A percentile compares a stretch with the other conserved stretches of the same genome.
These are phyloP conservation scores for Dipodomys merriami DNA, from an alignment of 2,113 vertebrate genomes.

Conservation along the genomic window DNA sequence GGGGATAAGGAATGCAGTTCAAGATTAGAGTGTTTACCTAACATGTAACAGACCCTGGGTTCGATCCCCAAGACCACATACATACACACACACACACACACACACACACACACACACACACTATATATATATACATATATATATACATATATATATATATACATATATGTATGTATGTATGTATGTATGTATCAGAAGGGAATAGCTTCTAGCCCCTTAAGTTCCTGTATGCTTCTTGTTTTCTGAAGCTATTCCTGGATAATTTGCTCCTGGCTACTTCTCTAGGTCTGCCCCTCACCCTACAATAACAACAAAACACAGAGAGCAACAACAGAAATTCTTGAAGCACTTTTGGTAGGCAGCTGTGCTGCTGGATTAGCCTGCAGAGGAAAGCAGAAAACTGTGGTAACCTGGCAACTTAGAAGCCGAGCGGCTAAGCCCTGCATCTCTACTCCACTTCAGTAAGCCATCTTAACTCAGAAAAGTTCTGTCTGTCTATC, in stretches of 20 bases:
- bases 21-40: neutral
- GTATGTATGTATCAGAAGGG: neutral
- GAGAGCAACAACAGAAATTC: conserved; percentile 52
- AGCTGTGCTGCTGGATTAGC: conserved; percentile 35
- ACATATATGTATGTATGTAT: no score
- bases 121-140: no score
- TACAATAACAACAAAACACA: conserved; percentile 25
- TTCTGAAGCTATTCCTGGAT: conserved; percentile 37
- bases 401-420: neutral
- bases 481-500: neutral
- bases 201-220: neutral
- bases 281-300: neutral
- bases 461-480: conserved; percentile 6
- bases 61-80: neutral
- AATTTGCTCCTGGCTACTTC: conserved; percentile 40
- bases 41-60: neutral
- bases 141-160: no score
- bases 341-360: conserved; percentile 8
- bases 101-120: no score
- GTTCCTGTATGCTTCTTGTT: conserved; percentile 6
- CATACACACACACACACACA: neutral
- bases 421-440: neutral
- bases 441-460: neutral
- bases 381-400: conserved; percentile 36
- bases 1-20: neutral